These are phyloP conservation scores for Chrysoperla carnea DNA, from an alignment of 1,140 invertebrate species.

Conservation along the genomic window DNA sequence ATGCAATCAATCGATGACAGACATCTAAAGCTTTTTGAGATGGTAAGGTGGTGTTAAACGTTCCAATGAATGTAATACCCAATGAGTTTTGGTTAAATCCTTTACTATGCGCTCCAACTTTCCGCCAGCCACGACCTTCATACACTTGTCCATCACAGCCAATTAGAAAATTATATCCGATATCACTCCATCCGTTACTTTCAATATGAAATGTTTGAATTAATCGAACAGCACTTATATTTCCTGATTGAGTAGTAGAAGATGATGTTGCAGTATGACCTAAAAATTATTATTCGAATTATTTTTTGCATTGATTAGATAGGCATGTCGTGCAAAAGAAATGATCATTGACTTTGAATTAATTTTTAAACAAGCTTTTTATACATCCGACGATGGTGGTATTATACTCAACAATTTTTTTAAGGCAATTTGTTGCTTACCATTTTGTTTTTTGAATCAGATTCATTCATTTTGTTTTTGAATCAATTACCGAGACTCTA, in stretches of 20 bases:
- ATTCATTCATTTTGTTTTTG: too few species aligned
- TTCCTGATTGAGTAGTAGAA: constrained; percentile 6
- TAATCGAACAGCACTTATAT: constrained; percentile 19
- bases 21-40: constrained; percentile 34
- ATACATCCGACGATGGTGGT: too few species aligned
- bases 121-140: constrained; percentile 38
- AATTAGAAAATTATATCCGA: constrained; percentile 42
- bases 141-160: constrained; percentile 45
- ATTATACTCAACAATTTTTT: too few species aligned
- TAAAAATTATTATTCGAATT: constrained; percentile 7
- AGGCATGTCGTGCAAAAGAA: too few species aligned
- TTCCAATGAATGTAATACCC: constrained; percentile 41
- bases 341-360: too few species aligned
- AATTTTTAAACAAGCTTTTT: too few species aligned
- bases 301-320: too few species aligned
- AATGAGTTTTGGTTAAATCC: constrained; percentile 39
- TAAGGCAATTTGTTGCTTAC: too few species aligned
- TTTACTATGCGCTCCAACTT: constrained; percentile 35
- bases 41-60: constrained; percentile 31
- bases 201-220: constrained; percentile 35
- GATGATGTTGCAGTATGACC: constrained; percentile 24
- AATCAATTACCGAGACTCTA: too few species aligned
- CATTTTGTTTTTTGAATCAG: too few species aligned
- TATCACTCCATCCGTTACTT: constrained; percentile 27
- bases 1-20: constrained; percentile 33